phyloP scores from a whole-genome alignment of 2,113 vertebrate genomes.

The Perca fluviatilis region DNA sequence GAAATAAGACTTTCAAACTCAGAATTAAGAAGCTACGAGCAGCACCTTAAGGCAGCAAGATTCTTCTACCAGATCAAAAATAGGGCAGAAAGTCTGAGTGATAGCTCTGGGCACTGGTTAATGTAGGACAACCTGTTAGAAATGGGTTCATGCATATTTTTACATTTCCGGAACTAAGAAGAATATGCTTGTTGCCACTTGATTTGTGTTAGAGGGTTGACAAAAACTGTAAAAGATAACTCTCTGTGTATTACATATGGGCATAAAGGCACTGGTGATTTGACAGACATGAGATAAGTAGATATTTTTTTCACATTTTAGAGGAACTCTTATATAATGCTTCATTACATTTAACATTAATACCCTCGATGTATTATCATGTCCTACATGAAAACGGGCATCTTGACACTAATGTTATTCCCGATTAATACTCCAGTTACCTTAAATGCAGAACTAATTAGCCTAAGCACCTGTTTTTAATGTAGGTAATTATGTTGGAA shows the following conservation, averaged over 20 bases:
- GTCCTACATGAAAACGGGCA: not conserved
- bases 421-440: not conserved
- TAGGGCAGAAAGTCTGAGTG: not conserved
- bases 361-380: not conserved
- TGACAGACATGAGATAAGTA: not conserved
- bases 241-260: not conserved
- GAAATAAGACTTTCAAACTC: not conserved
- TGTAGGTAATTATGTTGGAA: not conserved
- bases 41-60: not conserved
- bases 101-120: not conserved
- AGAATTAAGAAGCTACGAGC: not conserved
- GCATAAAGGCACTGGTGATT: not conserved
- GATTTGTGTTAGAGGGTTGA: not conserved
- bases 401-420: not conserved
- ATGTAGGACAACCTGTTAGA: not conserved
- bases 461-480: not conserved
- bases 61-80: not conserved
- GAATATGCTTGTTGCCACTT: not conserved
- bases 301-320: not conserved
- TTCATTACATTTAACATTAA: not conserved
- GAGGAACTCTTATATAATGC: not conserved
- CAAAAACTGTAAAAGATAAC: not conserved
- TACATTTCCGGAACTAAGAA: not conserved
- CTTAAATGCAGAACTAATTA: not conserved
- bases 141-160: not conserved